Conservation (phyloP, 2,797 vertebrate species). For the Anableps anableps region DNA sequence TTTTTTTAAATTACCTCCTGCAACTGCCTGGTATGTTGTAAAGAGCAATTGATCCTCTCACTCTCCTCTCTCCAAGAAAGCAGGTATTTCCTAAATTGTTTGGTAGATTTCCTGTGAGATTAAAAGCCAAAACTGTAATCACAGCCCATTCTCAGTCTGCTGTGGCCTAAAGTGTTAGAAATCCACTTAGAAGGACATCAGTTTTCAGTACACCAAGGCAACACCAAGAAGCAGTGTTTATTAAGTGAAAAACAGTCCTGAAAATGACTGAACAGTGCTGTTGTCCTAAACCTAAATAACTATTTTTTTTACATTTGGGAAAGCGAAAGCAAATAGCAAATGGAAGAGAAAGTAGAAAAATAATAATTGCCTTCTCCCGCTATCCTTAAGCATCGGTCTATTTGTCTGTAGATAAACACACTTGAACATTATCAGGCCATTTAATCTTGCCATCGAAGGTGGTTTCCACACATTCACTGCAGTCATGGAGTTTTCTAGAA, state of each 20-base stretch:
- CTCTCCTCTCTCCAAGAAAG: background rate
- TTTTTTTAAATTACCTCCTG: background rate
- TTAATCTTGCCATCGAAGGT: background rate
- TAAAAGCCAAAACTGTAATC: slow-evolving; percentile 9
- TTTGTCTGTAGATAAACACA: background rate
- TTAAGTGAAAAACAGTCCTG: slow-evolving; percentile 3
- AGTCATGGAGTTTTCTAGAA: background rate
- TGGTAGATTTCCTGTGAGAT: slow-evolving; percentile 4
- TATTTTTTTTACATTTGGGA: background rate
- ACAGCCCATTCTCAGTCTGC: background rate
- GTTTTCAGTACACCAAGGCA: background rate
- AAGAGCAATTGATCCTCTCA: fast-evolving
- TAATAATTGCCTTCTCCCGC: background rate
- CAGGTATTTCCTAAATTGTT: background rate
- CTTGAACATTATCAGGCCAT: background rate
- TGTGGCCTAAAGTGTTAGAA: background rate
- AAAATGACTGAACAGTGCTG: background rate
- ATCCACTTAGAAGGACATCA: slow-evolving; percentile 1
- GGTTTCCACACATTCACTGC: background rate
- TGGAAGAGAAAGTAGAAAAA: background rate
- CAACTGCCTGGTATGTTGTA: background rate
- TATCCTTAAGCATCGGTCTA: background rate
- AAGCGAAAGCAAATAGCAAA: background rate
- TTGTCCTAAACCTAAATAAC: background rate
- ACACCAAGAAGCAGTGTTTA: background rate